Conservation (phyloP, 1,140 invertebrate genomes). For the Pogonomyrmex californicus region DNA sequence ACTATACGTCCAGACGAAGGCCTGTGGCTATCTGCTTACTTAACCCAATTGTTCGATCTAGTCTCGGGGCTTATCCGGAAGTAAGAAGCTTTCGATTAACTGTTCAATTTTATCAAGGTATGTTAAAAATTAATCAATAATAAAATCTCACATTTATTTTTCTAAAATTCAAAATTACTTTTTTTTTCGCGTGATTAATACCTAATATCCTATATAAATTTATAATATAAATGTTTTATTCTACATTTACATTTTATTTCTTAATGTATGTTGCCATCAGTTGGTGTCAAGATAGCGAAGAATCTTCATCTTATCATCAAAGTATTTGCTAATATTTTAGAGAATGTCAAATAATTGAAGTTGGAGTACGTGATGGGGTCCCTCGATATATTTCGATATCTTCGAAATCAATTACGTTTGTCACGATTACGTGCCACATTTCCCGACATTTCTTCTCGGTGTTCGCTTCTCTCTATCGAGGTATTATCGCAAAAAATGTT, state of each 20-base stretch:
- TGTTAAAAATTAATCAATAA: constrained; percentile 14
- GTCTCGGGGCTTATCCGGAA: constrained; percentile 53
- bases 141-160: not conserved
- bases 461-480: not conserved
- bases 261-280: not conserved
- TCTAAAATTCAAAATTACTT: not conserved
- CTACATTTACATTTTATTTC: too few relatives aligned
- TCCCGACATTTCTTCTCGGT: constrained; percentile 4
- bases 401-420: not conserved
- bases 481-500: constrained; percentile 30
- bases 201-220: not conserved
- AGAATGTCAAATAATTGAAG: constrained; percentile 16
- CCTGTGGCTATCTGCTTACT: constrained; percentile 77
- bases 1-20: constrained; percentile 35
- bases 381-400: constrained; percentile 2
- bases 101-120: constrained; percentile 50
- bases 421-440: constrained; percentile 9
- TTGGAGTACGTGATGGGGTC: not conserved
- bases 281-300: not conserved
- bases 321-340: not conserved
- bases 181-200: not conserved
- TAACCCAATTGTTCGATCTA: constrained; percentile 76
- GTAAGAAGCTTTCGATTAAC: constrained; percentile 9
- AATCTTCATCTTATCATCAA: not conserved
- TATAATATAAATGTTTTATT: not conserved